Percentiles rank a stretch among this genome's conserved stretches.
Conservation (phyloP, 2,113 vertebrate genomes). For the Bothrops jararaca region DNA sequence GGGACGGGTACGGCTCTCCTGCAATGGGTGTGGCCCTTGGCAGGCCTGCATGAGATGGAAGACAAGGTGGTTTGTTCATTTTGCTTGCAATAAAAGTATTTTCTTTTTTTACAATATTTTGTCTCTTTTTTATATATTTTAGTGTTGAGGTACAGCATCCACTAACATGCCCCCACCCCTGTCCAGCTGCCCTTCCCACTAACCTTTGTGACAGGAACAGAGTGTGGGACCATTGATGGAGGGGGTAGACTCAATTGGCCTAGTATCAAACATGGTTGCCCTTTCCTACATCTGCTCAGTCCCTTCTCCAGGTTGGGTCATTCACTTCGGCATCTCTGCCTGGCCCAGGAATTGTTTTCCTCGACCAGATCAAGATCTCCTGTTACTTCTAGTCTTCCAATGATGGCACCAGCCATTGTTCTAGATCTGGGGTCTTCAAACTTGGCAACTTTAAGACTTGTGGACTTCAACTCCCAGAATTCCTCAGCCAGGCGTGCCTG, state of each 20-base stretch:
- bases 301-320: background rate
- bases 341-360: background rate
- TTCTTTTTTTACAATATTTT: constrained; percentile 18
- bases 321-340: background rate
- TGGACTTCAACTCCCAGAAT: background rate
- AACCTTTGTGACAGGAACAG: background rate
- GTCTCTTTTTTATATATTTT: background rate
- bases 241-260: background rate
- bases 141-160: constrained; percentile 31
- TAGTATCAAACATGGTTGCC: background rate
- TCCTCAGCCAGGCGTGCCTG: background rate
- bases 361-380: background rate
- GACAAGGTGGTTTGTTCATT: constrained; percentile 35
- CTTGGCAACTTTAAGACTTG: background rate
- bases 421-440: too few species aligned
- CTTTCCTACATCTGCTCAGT: background rate
- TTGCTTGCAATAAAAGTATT: constrained; percentile 21
- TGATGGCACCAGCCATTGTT: too few species aligned
- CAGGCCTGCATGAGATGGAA: constrained; percentile 30
- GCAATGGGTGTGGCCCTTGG: background rate
- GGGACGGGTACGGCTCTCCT: background rate
- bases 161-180: constrained; percentile 6
- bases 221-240: constrained; percentile 6
- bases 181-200: background rate
- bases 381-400: background rate